Base-by-base conservation (phyloP, 2,797 vertebrate genomes). In the Sebastes melanostomus region DNA sequence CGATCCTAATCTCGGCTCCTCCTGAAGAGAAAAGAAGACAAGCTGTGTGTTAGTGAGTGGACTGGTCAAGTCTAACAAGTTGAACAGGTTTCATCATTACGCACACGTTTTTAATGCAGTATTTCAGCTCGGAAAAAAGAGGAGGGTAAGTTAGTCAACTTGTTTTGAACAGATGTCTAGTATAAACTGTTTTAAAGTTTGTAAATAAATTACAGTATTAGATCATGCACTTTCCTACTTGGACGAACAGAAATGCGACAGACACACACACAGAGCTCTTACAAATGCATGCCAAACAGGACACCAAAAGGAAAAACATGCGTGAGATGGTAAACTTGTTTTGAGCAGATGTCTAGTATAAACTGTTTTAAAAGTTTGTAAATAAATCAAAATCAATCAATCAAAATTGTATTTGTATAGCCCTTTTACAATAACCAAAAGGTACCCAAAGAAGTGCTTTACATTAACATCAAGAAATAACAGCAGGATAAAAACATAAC, bases 1-100 rank as follows among this genome's bases (percentile, higher is more conserved):
- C 88, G 98, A 98, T 96, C 97, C 98, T 94, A 98, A 96, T 93
- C 98, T 96, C 95, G 98, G 97, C 97, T 99, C 98, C 97, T 99
- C 98, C 98, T 99, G 94, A 65, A 89, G 92, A 16, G 86, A 81
- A 88, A 81, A 88, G 85, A 92, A 89, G 75, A 87, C 80, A 73
- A 75, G 46, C 62, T 82, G 88, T 91, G 13, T 38, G 36, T 38
- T 38, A 38, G 36, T 0, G 71, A 94, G 84, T 85, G 38, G 16
- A 78, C 55, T n/a, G 63, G 5, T 80, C 84, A 86, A 42, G 66
- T 54, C 50, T 1, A 71, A 71, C 80, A 83, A 77, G 79, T 91
- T 80, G 8, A 71, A 62, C 86, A 78, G 73, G 84, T 83, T 77
- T 38, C 36, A 38, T 38, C 34, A 77, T 29, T 13, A 11, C 66